These are phyloP conservation scores for Platichthys stellatus DNA, from an alignment of 2,113 vertebrate species.

Conservation along the genomic window DNA sequence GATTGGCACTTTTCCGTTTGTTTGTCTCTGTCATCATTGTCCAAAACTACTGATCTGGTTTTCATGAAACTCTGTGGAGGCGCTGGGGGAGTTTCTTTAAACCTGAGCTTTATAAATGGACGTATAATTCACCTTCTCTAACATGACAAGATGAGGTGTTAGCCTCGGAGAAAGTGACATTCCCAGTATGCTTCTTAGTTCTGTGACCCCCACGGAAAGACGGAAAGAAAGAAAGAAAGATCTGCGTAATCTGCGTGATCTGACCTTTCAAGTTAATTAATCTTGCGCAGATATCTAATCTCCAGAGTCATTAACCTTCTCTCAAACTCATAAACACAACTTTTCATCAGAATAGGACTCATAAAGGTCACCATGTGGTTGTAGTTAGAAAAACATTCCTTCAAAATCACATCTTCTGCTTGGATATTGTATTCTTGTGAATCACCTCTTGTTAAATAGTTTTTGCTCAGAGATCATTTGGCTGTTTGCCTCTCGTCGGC, in stretches of 20 bases:
- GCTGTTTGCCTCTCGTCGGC: constrained; percentile 28
- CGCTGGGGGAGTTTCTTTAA: no score
- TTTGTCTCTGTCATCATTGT: no score
- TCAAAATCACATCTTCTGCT: constrained; percentile 27
- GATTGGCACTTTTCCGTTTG: no score
- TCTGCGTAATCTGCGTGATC: background rate
- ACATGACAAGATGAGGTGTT: no score
- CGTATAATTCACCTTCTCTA: no score
- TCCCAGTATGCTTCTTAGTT: background rate
- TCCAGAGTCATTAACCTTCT: constrained; percentile 41
- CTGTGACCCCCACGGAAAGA: background rate
- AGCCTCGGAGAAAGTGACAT: no score
- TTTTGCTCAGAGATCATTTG: constrained; percentile 51
- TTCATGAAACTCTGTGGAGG: no score
- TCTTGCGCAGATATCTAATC: constrained; percentile 9
- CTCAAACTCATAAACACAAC: constrained; percentile 22
- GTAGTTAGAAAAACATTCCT: constrained; percentile 40
- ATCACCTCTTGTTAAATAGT: constrained; percentile 57
- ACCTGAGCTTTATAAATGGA: no score
- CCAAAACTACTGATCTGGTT: no score
- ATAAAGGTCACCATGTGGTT: constrained; percentile 50
- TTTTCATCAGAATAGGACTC: constrained; percentile 9
- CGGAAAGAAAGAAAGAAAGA: no score
- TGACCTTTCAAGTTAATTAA: background rate
- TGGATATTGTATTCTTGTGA: constrained; percentile 55